Conservation (phyloP, 2,888 invertebrate species). For the Isotomurus palustris region DNA sequence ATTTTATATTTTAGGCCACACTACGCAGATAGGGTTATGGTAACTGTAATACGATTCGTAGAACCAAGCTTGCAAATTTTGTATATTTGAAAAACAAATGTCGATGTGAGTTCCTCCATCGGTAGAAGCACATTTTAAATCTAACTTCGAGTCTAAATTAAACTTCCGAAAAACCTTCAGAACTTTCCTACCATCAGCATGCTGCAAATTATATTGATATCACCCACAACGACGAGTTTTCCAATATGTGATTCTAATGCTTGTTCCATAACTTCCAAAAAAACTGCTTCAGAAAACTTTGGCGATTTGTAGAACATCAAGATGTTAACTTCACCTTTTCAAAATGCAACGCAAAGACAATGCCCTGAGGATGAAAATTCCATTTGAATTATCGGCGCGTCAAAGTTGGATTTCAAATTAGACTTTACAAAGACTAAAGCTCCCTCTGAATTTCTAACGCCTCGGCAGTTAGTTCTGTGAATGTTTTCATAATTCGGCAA, state of each 20-base stretch:
- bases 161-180: neutral
- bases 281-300: too few species aligned
- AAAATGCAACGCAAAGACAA: neutral
- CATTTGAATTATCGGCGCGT: neutral
- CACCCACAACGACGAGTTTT: conserved; percentile 3
- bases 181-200: neutral
- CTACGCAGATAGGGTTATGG: conserved; percentile 14
- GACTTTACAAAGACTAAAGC: neutral
- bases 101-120: conserved; percentile 1
- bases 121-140: neutral
- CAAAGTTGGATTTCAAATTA: neutral
- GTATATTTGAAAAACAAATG: conserved; percentile 6
- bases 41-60: conserved; percentile 17
- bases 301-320: conserved; percentile 6
- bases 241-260: too few species aligned
- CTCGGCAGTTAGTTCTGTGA: neutral
- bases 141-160: neutral
- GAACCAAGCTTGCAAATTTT: neutral
- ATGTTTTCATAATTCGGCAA: neutral
- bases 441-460: conserved; percentile 1
- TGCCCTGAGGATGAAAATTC: neutral
- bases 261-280: too few species aligned
- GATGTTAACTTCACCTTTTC: neutral
- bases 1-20: too few species aligned
- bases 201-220: conserved; percentile 5